Evolutionary conservation across 2,113 vertebrate species (phyloP), one percentile per base, ranked within the genome.

Genomic region (Aldabrachelys gigantea): DNA sequence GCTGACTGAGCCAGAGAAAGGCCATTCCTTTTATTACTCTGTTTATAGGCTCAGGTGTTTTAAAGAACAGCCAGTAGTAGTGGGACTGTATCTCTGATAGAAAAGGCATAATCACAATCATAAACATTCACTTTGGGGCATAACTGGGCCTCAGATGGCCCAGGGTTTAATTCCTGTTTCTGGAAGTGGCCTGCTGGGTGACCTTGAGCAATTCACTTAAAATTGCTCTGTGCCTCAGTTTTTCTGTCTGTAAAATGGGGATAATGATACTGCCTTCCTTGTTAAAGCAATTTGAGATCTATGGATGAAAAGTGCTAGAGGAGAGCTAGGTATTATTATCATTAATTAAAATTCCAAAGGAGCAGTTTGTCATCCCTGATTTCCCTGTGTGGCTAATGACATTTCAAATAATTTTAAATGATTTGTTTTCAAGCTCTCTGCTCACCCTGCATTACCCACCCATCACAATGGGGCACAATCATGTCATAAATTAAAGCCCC

Each of bases 31-130:
- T 49, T 75, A 94, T 62, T n/a, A 49, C 76, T n/a, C 38, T 80
- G 35, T 41, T 95, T 86, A 54, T n/a, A 85, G 54, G 88, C 54
- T 83, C 91, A 81, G 80, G 57, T 31, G 80, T 85, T 94, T 95
- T 97, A 97, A 95, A 97, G 88, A 96, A 95, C 84, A 95, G 87
- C 94, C 83, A 56, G 5, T 16, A 92, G 9, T 29, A 5, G 72
- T 92, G 29, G 31, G 54, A 5, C 1, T 14, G 50, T 22, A 69
- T 96, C 91, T 47, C 53, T 2, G 1, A 57, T 53, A 56, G 83
- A 54, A 52, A 90, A 93, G 78, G 69, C 62, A 96, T 92, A 95
- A 41, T 2, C 44, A 38, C 35, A 49, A 38, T 35, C 22, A 41
- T 12, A 56, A 89, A 81, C 3, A 52, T 41, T 53, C 16, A 52